Evolutionary conservation across 1,140 invertebrate species (phyloP), one percentile per base, ranked within the genome.

Genomic region (Trypoxylus dichotomus): DNA sequence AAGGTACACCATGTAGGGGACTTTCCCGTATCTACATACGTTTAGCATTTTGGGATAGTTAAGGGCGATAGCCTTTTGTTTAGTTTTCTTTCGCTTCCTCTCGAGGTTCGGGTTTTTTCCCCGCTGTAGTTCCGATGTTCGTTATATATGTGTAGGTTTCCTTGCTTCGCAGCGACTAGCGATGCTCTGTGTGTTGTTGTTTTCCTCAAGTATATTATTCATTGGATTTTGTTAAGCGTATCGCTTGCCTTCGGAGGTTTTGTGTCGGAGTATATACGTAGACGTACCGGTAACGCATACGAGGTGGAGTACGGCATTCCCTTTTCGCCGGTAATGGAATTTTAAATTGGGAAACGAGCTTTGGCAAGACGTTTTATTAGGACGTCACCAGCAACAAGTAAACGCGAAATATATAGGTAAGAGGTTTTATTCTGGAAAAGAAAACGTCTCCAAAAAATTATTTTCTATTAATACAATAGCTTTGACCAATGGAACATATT

Each of bases 251-350:
- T 58, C 47, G 47, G 15, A 58, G 47, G 47, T 58, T 58, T 58
- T 58, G 15, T 8, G 47, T 8, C 47, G 47, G 32, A 37, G 10
- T 37, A 37, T 8, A 37, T 37, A 54, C 19, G 47, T 54, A 54
- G 47, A 19, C 15, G 47, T n/a, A 19, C 13, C 7, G 47, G 47
- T n/a, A 19, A 19, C 19, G 7, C 47, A 54, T 54, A 54, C 47
- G 19, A 5, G 13, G 13, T 15, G 7, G 47, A 5, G 13, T 54
- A 54, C 19, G 19, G 47, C 19, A 19, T 54, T 54, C 47, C 19
- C 47, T 54, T 54, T 29, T 24, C 47, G 15, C 24, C 60, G 60
- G 60, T 68, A 68, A 68, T 68, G 27, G 60, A 68, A 68, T 68
- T 68, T 68, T 68, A 68, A 68, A 68, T 68, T 68, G 60, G 27